Conservation (phyloP, 1,140 invertebrate genomes). For the Periplaneta americana region DNA sequence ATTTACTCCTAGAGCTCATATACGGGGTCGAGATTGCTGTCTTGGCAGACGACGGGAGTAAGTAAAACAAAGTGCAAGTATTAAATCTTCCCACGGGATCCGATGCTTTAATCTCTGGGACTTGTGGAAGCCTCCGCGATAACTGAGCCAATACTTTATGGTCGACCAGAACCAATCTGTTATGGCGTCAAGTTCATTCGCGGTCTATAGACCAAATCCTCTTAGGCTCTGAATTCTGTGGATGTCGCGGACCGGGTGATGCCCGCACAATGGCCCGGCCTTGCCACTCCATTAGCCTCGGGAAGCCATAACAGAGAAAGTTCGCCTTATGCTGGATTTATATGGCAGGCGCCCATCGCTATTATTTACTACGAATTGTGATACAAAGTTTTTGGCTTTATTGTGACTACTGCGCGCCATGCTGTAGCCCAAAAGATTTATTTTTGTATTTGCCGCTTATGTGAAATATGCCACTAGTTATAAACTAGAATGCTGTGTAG, state of each 20-base stretch:
- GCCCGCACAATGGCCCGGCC: not conserved
- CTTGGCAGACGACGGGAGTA: no score
- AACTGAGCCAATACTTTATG: not conserved
- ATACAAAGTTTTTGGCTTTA: not conserved
- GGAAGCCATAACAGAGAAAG: not conserved
- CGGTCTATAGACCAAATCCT: not conserved
- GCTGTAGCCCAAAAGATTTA: no score
- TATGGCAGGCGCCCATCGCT: not conserved
- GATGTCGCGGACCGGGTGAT: not conserved
- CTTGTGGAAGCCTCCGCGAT: not conserved
- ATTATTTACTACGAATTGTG: not conserved
- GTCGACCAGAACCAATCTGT: not conserved
- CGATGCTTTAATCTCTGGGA: not conserved
- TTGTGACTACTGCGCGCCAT: not conserved
- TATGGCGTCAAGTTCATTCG: not conserved
- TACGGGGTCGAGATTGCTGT: no score
- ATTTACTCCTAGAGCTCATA: no score
- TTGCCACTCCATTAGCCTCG: not conserved
- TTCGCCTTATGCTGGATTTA: not conserved
- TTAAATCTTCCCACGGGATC: not conserved
- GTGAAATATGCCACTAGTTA: no score
- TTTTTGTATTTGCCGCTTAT: no score
- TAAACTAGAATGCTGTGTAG: no score
- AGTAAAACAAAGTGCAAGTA: no score
- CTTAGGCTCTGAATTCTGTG: not conserved